phyloP scores from a whole-genome alignment of 2,888 invertebrate genomes.

The Acleris emargana region DNA sequence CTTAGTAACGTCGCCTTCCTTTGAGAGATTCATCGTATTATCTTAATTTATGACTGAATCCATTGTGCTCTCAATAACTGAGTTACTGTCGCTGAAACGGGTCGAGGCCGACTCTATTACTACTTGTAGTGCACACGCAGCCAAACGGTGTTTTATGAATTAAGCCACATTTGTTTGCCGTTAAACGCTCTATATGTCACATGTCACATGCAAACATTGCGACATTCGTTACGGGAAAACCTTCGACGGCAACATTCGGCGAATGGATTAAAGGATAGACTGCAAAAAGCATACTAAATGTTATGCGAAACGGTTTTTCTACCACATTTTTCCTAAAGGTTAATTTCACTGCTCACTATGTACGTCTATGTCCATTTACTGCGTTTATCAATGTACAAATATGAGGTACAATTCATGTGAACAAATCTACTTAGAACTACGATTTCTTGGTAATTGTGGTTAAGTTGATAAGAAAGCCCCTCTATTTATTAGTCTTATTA shows the following conservation, averaged over 20 bases:
- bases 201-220: conserved; percentile 2
- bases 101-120: conserved; percentile 68
- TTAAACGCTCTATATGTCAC: conserved; percentile 13
- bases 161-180: conserved; percentile 17
- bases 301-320: neutral
- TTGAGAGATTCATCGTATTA: neutral
- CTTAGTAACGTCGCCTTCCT: no score
- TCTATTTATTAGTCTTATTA: no score
- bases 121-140: conserved; percentile 35
- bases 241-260: conserved; percentile 1
- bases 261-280: neutral
- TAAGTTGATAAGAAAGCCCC: no score
- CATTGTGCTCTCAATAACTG: conserved; percentile 60
- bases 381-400: neutral
- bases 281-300: conserved; percentile 8
- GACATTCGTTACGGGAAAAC: conserved; percentile 16
- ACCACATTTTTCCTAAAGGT: no score
- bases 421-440: no score
- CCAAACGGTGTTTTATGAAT: conserved; percentile 11
- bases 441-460: no score
- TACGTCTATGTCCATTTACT: neutral
- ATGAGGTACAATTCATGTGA: neutral
- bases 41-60: conserved; percentile 45
- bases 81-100: conserved; percentile 66
- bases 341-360: neutral